Evolutionary conservation across 1,140 invertebrate species (phyloP), one percentile per base, ranked within the genome.

Genomic region (Lerema accius): DNA sequence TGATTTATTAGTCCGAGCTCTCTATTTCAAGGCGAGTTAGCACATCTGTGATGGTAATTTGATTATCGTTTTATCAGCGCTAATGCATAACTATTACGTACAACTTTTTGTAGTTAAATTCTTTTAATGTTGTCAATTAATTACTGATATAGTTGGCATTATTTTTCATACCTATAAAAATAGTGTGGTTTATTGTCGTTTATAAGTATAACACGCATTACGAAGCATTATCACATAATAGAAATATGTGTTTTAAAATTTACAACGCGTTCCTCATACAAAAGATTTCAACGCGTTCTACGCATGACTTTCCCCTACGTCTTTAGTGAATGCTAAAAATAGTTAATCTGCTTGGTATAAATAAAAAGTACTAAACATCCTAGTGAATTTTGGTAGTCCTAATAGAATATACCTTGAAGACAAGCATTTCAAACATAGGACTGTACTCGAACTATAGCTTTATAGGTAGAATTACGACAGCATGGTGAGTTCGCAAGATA

Each of bases 1-100:
- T 77, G 65, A 81, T 78, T 80, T 59, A 59, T 59, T 59, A 59
- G 55, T 58, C 15, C 28, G 19, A 43, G 40, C 15, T 59, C 28
- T 48, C 13, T 59, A 59, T 59, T 35, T 48, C 15, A 56, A 23
- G 32, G 43, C 37, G 9, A n/a, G 43, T 48, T 59, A 42, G 28
- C 11, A 59, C 43, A 39, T 46, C 55, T 59, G 42, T 35, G 23
- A 35, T 19, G 26, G 11, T 42, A 14, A 42, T 56, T 32, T 16
- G 15, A 45, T 32, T 32, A 16, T 56, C 19, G 15, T 16, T 32
- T 45, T 15, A 28, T 19, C 6, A 19, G 19, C 17, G 14, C 40
- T 37, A 15, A 42, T 55, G 5, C 19, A 23, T 23, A 23, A 23
- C 2, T 23, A 23, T n/a, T n/a, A n/a, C 19, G 2, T 23, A 23